Base-by-base conservation (phyloP, 2,113 vertebrate species). In the Cottus gobio region DNA sequence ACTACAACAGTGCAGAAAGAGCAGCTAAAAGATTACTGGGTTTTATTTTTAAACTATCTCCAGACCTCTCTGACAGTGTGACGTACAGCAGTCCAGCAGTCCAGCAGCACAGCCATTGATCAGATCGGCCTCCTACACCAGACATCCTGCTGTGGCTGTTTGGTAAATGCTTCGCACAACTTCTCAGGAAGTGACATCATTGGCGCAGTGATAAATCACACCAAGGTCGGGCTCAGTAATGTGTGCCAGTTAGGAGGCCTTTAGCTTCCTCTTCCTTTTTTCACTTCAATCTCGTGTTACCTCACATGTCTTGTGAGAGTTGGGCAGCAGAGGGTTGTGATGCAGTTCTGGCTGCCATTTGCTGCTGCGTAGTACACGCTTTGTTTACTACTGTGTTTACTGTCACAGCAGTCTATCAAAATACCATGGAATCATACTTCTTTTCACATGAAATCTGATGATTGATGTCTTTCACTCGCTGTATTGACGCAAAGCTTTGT, bases 111-210 rank as follows among this genome's bases (percentile, higher is more conserved):
- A 16, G 34, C 36, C 39, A 71, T 79, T 75, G 80, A 90, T 91
- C 73, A 65, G 44, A 36, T 71, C 2, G 0, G 60, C 46, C 65
- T 81, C 80, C 75, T 48, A 69, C 82, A 64, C 3, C 1, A 68
- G 42, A 67, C 31, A 11, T 68, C 52, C 62, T 62, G 48, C 68
- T 48, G 65, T 20, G 65, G 28, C 39, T 69, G 11, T 58, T 81
- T 74, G 30, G 77, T 64, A n/a, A 76, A 77, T 22, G 36, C 42
- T 60, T 76, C 50, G 37, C 30, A 62, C 24, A 79, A 71, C 54
- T 18, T 62, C 83, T 69, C 66, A 88, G 90, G 85, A 91, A 90
- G 80, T 85, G 91, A 89, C 84, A 78, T 90, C 67, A 90, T 69
- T 85, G 69, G 52, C 24, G 77, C 73, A 70, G 78, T 56, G 76